Percentiles rank a stretch among this genome's conserved stretches.
phyloP scores from a whole-genome alignment of 2,113 vertebrate genomes.

The Cottus gobio region DNA sequence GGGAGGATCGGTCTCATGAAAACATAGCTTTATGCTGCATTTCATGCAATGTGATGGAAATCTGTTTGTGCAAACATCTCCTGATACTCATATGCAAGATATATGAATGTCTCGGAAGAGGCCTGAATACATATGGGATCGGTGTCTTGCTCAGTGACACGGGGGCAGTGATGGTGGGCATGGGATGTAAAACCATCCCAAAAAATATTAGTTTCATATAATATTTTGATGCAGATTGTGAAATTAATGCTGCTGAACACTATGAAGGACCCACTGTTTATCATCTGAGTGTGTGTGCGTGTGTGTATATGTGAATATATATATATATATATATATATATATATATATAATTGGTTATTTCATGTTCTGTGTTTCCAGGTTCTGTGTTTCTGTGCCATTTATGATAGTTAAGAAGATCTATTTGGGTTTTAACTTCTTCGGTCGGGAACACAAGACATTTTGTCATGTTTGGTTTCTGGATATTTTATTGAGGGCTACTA shows the following conservation, averaged over 20 bases:
- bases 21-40: constrained; percentile 44
- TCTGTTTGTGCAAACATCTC: constrained; percentile 40
- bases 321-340: too few species aligned
- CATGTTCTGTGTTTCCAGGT: too few species aligned
- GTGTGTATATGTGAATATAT: too few species aligned
- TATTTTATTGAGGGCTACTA: too few species aligned
- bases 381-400: too few species aligned
- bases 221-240: background rate
- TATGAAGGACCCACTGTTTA: background rate
- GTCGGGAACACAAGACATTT: too few species aligned
- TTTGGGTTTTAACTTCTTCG: too few species aligned
- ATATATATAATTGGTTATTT: too few species aligned
- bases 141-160: background rate
- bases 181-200: background rate
- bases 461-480: too few species aligned
- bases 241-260: constrained; percentile 6
- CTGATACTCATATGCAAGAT: constrained; percentile 16
- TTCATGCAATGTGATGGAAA: constrained; percentile 57
- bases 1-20: constrained; percentile 51
- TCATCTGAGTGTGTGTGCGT: background rate
- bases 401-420: too few species aligned
- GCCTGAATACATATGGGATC: background rate
- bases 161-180: background rate
- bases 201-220: constrained; percentile 9
- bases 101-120: background rate